phyloP scores from a whole-genome alignment of 2,888 invertebrate genomes.

The Osmoderma eremita region DNA sequence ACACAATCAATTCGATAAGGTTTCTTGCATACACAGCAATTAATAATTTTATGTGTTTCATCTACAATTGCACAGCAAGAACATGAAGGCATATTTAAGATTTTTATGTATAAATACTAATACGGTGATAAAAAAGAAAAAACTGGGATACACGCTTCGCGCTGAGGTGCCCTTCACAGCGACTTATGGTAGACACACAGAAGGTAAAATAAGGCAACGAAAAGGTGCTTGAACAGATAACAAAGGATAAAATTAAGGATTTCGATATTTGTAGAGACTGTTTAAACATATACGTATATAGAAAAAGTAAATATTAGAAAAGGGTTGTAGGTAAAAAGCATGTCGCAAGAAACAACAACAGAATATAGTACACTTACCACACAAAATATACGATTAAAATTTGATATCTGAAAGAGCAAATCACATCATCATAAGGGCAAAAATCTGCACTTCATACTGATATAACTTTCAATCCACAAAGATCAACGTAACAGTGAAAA shows the following conservation, averaged over 20 bases:
- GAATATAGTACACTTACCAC: no score
- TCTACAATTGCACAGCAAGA: not conserved
- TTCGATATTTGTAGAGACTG: no score
- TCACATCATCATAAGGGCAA: no score
- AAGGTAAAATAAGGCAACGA: constrained; percentile 2
- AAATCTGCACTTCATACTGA: no score
- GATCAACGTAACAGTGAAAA: no score
- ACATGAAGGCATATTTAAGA: constrained; percentile 5
- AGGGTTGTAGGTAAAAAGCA: no score
- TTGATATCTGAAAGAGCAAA: no score
- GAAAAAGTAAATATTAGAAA: no score
- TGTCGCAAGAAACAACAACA: no score
- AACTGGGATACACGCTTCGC: constrained; percentile 3
- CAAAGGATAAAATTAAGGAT: constrained; percentile 1
- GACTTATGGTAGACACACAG: constrained; percentile 7
- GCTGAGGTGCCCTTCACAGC: constrained; percentile 3
- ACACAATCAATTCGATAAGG: not conserved
- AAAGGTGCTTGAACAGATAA: constrained; percentile 5
- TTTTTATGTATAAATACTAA: not conserved
- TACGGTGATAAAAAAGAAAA: not conserved
- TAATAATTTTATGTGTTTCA: not conserved
- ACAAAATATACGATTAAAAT: no score
- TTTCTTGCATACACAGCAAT: not conserved
- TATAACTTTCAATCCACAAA: no score
- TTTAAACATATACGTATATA: no score